Evolutionary conservation across 2,888 invertebrate genomes (phyloP).

Genomic region (Julus scanicus): DNA sequence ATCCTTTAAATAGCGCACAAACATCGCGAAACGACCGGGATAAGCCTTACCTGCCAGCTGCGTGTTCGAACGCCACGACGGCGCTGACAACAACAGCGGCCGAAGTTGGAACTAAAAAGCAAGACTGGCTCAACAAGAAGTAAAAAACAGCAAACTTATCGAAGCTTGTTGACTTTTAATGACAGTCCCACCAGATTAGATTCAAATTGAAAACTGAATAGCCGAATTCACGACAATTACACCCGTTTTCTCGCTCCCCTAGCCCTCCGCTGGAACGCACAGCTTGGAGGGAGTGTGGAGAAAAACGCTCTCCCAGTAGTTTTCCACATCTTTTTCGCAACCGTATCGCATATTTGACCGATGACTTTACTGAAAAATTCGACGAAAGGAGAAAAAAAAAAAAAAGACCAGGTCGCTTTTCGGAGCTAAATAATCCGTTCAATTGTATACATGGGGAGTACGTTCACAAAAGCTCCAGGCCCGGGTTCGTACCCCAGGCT

Average conservation of each 20-base stretch:
- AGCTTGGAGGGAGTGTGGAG: neutral
- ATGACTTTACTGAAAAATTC: slow-evolving; percentile 20
- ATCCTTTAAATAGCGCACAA: slow-evolving; percentile 17
- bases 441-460: neutral
- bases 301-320: neutral
- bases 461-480: neutral
- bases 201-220: neutral
- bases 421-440: neutral
- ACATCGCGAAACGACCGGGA: neutral
- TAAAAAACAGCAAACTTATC: neutral
- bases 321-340: slow-evolving; percentile 16
- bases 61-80: neutral
- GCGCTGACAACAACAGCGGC: neutral
- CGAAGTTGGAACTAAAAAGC: neutral
- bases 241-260: neutral
- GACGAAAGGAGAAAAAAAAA: neutral
- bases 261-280: neutral
- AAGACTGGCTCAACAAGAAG: neutral
- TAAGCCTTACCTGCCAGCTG: slow-evolving; percentile 16
- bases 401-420: neutral
- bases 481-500: slow-evolving; percentile 17
- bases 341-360: neutral
- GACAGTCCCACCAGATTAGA: slow-evolving; percentile 23
- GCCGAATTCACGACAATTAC: neutral
- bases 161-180: slow-evolving; percentile 7